phyloP scores from a whole-genome alignment of 2,113 vertebrate species.

The Callipepla squamata region DNA sequence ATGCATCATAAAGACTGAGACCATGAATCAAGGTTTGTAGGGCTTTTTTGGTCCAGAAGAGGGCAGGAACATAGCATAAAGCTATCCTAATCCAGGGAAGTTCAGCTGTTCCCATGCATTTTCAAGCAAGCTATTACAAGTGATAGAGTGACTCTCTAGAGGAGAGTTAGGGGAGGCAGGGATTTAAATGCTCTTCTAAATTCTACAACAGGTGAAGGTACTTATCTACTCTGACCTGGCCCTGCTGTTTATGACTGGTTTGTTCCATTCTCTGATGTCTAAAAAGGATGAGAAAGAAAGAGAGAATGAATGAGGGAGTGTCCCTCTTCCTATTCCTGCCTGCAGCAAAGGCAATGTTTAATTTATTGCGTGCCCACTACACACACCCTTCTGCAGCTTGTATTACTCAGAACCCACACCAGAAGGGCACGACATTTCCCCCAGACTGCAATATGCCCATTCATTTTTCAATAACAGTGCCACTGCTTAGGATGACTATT shows the following conservation, averaged over 20 bases:
- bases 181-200: conserved; percentile 39
- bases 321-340: not conserved
- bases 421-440: conserved; percentile 22
- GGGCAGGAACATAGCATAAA: not conserved
- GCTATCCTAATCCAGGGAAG: not conserved
- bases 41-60: not conserved
- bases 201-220: conserved; percentile 37
- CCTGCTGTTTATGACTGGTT: not conserved
- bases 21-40: not conserved
- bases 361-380: not conserved
- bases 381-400: not conserved
- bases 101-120: conserved; percentile 5
- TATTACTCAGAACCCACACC: conserved; percentile 1
- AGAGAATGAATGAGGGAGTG: not conserved
- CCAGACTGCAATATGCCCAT: conserved; percentile 23
- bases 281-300: not conserved
- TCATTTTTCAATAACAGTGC: conserved; percentile 20
- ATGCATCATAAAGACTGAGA: not conserved
- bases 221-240: conserved; percentile 11
- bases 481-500: conserved; percentile 3
- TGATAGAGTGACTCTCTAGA: not conserved
- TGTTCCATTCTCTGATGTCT: not conserved
- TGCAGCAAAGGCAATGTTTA: not conserved
- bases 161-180: not conserved
- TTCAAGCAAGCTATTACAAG: conserved; percentile 26